A percentile compares a stretch with the other conserved stretches of the same genome.
These are phyloP conservation scores for Hybognathus amarus DNA, from an alignment of 2,797 vertebrate genomes.

Conservation along the genomic window DNA sequence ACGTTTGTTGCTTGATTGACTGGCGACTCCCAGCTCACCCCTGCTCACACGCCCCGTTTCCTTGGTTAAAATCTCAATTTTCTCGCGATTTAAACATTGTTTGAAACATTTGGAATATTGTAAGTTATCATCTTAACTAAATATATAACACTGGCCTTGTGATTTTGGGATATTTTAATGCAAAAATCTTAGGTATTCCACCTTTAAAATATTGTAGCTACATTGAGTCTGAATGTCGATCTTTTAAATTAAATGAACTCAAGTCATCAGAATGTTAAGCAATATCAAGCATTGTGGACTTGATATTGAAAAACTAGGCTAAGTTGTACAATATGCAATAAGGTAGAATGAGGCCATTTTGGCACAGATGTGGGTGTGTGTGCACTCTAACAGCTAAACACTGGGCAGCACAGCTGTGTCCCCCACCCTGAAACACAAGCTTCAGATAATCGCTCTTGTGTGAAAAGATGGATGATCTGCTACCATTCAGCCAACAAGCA, in stretches of 20 bases:
- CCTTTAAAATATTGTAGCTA: too few species aligned
- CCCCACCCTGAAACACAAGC: slow-evolving; percentile 47
- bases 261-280: neutral
- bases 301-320: neutral
- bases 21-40: too few species aligned
- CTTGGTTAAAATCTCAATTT: too few species aligned
- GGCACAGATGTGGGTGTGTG: slow-evolving; percentile 35
- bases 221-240: neutral
- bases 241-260: neutral
- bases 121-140: too few species aligned
- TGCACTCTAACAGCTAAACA: slow-evolving; percentile 25
- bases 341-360: slow-evolving; percentile 21
- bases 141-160: too few species aligned
- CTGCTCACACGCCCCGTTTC: too few species aligned
- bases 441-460: slow-evolving; percentile 75
- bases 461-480: slow-evolving; percentile 76
- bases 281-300: neutral
- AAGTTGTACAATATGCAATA: slow-evolving; percentile 31
- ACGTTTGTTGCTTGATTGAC: too few species aligned
- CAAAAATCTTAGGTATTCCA: too few species aligned
- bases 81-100: too few species aligned
- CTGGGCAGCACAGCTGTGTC: slow-evolving; percentile 57
- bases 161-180: too few species aligned
- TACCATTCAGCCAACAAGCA: slow-evolving; percentile 70
- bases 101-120: too few species aligned